Percentiles rank a stretch among this genome's conserved stretches.
phyloP scores from a whole-genome alignment of 92 coral and sea anemone genomes.

The Plumapathes pennacea region DNA sequence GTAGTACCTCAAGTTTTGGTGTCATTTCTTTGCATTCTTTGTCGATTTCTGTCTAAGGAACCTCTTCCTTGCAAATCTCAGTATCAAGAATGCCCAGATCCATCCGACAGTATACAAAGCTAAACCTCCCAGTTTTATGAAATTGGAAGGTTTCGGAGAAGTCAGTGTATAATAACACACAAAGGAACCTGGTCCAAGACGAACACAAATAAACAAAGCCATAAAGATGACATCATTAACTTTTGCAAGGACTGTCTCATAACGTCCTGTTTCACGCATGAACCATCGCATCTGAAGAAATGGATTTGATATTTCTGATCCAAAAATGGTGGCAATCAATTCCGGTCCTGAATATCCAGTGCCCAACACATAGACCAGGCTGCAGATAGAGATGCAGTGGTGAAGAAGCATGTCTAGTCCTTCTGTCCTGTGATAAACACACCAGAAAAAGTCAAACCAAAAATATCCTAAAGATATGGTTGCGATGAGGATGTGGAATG shows the following conservation, averaged over 20 bases:
- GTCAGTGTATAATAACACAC: slow-evolving; percentile 39
- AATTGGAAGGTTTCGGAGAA: slow-evolving; percentile 64
- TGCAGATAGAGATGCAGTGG: slow-evolving; percentile 66
- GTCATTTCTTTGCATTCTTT: no score
- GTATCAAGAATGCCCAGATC: slow-evolving; percentile 74
- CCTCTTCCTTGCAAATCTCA: slow-evolving; percentile 77
- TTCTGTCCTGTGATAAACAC: slow-evolving; percentile 86
- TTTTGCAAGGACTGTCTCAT: slow-evolving; percentile 73
- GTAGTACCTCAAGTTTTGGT: no score
- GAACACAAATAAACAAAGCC: slow-evolving; percentile 67
- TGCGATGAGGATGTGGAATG: slow-evolving; percentile 71
- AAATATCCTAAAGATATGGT: slow-evolving; percentile 81
- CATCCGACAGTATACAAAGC: slow-evolving; percentile 77
- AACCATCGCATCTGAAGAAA: slow-evolving; percentile 93
- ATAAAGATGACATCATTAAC: slow-evolving; percentile 78
- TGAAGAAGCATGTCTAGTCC: slow-evolving; percentile 85
- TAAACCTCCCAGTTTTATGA: slow-evolving; percentile 77
- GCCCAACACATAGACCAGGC: slow-evolving; percentile 45
- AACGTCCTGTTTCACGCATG: slow-evolving; percentile 75
- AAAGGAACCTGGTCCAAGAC: slow-evolving; percentile 86
- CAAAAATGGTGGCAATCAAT: slow-evolving; percentile 84
- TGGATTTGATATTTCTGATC: slow-evolving; percentile 92
- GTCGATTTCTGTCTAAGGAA: slow-evolving; percentile 74
- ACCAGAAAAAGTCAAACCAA: slow-evolving; percentile 88
- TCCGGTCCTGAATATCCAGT: slow-evolving; percentile 80